These are phyloP conservation scores for Argyresthia goedartella DNA, from an alignment of 2,888 invertebrate genomes.

Conservation along the genomic window DNA sequence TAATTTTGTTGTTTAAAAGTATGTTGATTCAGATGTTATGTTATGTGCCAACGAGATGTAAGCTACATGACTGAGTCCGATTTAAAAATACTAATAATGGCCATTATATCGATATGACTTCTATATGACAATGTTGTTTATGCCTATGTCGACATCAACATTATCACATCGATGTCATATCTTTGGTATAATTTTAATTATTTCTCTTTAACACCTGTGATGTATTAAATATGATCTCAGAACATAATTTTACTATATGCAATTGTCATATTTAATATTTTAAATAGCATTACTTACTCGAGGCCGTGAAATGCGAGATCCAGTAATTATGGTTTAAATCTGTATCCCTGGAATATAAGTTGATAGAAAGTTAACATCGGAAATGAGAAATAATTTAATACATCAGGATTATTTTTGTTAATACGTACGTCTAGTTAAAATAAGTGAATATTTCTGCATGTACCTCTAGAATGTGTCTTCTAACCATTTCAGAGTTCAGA, in stretches of 20 bases:
- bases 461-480: slow-evolving; percentile 15
- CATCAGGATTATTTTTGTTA: slow-evolving; percentile 31
- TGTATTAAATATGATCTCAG: slow-evolving; percentile 78
- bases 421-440: slow-evolving; percentile 1
- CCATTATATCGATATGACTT: slow-evolving; percentile 3
- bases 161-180: slow-evolving; percentile 7
- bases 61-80: slow-evolving; percentile 8
- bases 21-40: slow-evolving; percentile 26
- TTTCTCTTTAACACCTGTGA: slow-evolving; percentile 74
- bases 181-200: slow-evolving; percentile 16
- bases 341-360: slow-evolving; percentile 34
- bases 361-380: not conserved
- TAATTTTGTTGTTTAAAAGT: slow-evolving; percentile 42
- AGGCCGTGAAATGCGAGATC: slow-evolving; percentile 13
- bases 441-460: slow-evolving; percentile 1
- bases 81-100: not conserved
- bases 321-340: slow-evolving; percentile 17
- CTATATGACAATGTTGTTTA: not conserved
- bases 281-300: slow-evolving; percentile 40
- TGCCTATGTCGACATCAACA: not conserved
- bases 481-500: not conserved
- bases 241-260: slow-evolving; percentile 66
- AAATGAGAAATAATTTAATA: slow-evolving; percentile 63
- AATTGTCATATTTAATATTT: slow-evolving; percentile 63
- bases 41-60: slow-evolving; percentile 20